These are phyloP conservation scores for Lytechinus variegatus DNA, from an alignment of 35 echinoderm and acorn worm genomes.

Conservation along the genomic window DNA sequence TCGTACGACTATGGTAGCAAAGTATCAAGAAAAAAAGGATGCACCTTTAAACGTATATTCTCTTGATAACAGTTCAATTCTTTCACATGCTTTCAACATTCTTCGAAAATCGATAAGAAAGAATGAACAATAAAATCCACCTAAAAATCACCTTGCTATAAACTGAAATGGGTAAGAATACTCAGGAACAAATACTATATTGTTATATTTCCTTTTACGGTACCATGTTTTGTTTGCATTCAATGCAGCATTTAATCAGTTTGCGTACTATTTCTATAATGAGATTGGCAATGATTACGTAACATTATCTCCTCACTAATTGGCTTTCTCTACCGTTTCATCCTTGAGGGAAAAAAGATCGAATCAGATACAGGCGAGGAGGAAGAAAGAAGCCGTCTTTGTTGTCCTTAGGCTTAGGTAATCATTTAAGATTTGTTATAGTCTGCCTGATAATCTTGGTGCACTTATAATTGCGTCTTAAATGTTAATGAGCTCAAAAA, in stretches of 20 bases:
- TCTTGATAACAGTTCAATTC: too few relatives aligned
- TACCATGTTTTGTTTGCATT: not conserved
- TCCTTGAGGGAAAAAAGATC: not conserved
- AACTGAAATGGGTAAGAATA: too few relatives aligned
- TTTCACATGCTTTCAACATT: too few relatives aligned
- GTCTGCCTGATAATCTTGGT: not conserved
- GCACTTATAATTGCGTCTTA: not conserved
- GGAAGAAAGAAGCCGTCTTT: not conserved
- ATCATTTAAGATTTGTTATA: not conserved
- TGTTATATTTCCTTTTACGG: not conserved
- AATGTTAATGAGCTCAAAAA: not conserved
- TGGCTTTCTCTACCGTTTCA: not conserved
- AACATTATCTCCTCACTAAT: not conserved
- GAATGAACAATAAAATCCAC: too few relatives aligned
- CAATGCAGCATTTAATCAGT: not conserved
- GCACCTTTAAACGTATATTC: too few relatives aligned
- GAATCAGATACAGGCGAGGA: not conserved
- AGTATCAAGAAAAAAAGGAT: too few relatives aligned
- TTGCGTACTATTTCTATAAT: not conserved
- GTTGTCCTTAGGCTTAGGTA: not conserved
- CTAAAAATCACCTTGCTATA: too few relatives aligned
- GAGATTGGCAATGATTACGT: conserved; percentile 2
- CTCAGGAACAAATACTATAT: too few relatives aligned
- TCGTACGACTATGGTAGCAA: too few relatives aligned
- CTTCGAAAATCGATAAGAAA: too few relatives aligned